phyloP scores from a whole-genome alignment of 2,888 invertebrate species.

The Cephonodes hylas region DNA sequence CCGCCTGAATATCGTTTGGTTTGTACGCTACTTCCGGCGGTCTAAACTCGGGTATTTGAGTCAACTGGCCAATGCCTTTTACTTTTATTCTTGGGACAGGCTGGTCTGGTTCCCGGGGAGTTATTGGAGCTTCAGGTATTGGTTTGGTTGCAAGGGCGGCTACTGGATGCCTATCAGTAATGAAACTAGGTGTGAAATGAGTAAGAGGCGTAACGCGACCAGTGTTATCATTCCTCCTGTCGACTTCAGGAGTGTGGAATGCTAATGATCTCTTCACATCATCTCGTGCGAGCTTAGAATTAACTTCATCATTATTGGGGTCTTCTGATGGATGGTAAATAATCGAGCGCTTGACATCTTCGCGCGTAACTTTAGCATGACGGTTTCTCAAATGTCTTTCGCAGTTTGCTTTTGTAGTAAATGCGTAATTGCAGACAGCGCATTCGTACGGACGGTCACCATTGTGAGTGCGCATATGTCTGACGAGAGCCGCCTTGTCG shows the following conservation, averaged over 20 bases:
- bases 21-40: conserved; percentile 60
- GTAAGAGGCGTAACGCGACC: conserved; percentile 69
- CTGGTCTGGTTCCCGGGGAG: conserved; percentile 65
- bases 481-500: conserved; percentile 94
- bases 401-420: conserved; percentile 98
- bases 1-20: conserved; percentile 53
- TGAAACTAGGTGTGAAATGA: conserved; percentile 69
- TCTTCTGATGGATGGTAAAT: conserved; percentile 94
- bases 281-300: conserved; percentile 76
- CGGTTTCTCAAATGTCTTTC: conserved; percentile 96
- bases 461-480: conserved; percentile 96
- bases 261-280: conserved; percentile 80
- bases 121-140: conserved; percentile 60
- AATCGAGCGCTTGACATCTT: conserved; percentile 93
- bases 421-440: conserved; percentile 96
- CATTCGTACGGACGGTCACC: conserved; percentile 98
- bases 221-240: conserved; percentile 63
- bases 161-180: conserved; percentile 73
- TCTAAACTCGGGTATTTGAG: conserved; percentile 78
- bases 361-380: conserved; percentile 91
- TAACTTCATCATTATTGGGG: conserved; percentile 88
- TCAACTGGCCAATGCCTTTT: conserved; percentile 83
- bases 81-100: conserved; percentile 78
- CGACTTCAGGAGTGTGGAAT: conserved; percentile 77
- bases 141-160: conserved; percentile 56